Base-by-base conservation (phyloP, 2,797 vertebrate species). In the Coreius guichenoti region DNA sequence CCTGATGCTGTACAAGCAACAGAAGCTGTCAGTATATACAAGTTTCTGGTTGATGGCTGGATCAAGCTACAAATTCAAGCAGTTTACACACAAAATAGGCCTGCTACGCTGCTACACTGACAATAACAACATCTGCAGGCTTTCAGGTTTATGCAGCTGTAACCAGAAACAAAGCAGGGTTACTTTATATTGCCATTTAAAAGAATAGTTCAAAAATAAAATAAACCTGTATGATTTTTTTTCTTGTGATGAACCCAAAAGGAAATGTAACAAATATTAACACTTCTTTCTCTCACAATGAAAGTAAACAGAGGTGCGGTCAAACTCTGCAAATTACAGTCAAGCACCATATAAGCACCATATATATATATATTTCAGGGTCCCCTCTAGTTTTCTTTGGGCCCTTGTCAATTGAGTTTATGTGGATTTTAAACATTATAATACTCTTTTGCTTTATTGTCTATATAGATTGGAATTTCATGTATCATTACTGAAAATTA, bases 51-150 rank as follows among this genome's bases (percentile, higher is more conserved):
- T 83, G 61, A 83, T 75, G 82, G 61, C 39, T 13, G 13, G 82
- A 84, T 68, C 49, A 14, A 56, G 82, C 47, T 23, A 68, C 47
- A 39, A n/a, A 67, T 69, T n/a, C 5, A 39, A 84, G 82, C 36
- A 29, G 74, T 78, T 84, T 58, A 68, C 49, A 43, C 45, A 83
- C 67, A 67, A 83, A 83, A 83, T 9, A 75, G n/a, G 61, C 73
- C 31, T 76, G n/a, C n/a, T n/a, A 75, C 33, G 69, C 36, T 47
- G 23, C 63, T 76, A 76, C 26, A 43, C 9, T 21, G 33, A 61
- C 33, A 83, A 54, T 39, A 54, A 83, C 58, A 83, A 51, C 29
- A 76, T 75, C 29, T 75, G 72, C 72, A 29, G 45, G 82, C 61
- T 54, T 65, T 76, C 14, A 43, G 39, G 39, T 43, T 43, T 43